These are phyloP conservation scores for Athene cunicularia DNA, from an alignment of 2,113 vertebrate genomes.

Conservation along the genomic window DNA sequence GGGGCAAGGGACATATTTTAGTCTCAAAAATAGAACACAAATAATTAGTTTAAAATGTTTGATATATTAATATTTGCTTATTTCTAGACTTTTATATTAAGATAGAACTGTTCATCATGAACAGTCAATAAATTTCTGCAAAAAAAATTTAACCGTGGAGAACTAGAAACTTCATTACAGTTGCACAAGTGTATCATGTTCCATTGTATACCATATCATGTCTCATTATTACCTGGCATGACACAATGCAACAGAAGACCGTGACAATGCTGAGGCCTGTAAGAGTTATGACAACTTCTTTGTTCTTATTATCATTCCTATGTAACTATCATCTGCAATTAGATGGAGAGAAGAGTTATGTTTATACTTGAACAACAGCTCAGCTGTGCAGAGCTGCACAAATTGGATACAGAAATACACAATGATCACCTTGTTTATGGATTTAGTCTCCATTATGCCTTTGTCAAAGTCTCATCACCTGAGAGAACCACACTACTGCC, in stretches of 20 bases:
- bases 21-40: background rate
- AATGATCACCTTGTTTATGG: background rate
- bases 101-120: background rate
- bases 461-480: background rate
- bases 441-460: background rate
- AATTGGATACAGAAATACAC: background rate
- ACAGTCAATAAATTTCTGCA: background rate
- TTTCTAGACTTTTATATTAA: background rate
- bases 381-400: background rate
- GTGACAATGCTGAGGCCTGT: background rate
- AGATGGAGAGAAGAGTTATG: background rate
- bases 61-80: background rate
- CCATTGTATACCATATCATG: background rate
- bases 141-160: background rate
- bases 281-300: background rate
- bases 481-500: background rate
- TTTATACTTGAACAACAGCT: background rate
- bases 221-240: background rate
- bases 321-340: background rate
- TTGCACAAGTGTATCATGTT: background rate
- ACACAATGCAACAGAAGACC: background rate
- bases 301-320: background rate
- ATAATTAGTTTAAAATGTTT: background rate
- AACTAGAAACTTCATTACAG: background rate
- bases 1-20: slow-evolving; percentile 6